phyloP scores from a whole-genome alignment of 2,113 vertebrate genomes.

The Zosterops hypoxanthus region DNA sequence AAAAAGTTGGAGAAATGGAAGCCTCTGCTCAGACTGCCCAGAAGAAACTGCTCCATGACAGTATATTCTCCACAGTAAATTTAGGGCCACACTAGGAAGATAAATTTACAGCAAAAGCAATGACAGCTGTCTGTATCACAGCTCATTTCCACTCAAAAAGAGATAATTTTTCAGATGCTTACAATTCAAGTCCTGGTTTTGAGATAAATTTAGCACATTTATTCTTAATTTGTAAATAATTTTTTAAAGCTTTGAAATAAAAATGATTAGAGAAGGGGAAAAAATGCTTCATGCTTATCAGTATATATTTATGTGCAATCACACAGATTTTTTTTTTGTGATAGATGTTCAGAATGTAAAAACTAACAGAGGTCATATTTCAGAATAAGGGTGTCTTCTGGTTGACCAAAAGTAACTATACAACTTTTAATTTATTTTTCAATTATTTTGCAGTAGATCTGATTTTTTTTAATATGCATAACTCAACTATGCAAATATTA shows the following conservation, averaged over 20 bases:
- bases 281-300: background rate
- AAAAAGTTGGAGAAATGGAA: background rate
- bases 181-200: background rate
- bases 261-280: background rate
- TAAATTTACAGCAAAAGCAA: background rate
- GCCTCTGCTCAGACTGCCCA: background rate
- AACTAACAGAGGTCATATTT: background rate
- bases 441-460: background rate
- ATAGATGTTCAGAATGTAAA: background rate
- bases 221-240: background rate
- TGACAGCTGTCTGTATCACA: background rate
- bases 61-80: background rate
- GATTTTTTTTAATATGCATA: background rate
- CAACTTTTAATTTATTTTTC: background rate
- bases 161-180: background rate
- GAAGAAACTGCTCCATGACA: background rate
- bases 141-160: background rate
- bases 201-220: background rate
- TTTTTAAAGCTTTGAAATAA: conserved; percentile 7
- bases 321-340: background rate
- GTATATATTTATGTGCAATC: background rate
- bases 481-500: background rate
- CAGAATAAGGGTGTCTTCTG: background rate
- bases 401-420: background rate
- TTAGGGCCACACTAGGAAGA: background rate